Evolutionary conservation across 2,888 invertebrate genomes (phyloP), one percentile per base, ranked within the genome.

Genomic region (Eristalinus sepulchralis): DNA sequence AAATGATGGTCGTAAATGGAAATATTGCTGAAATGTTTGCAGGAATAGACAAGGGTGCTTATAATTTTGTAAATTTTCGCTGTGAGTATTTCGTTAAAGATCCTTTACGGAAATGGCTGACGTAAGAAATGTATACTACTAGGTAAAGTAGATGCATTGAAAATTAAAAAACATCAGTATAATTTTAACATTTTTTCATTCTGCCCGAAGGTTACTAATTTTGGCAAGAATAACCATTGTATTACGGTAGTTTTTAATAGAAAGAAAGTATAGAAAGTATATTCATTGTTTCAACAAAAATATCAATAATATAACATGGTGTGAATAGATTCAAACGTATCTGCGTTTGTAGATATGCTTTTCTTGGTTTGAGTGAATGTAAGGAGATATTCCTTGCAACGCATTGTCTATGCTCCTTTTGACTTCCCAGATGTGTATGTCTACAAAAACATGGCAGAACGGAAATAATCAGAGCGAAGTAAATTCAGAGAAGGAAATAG

Each of bases 381-480:
- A 60, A 39, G 75, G 75, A n/a, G 24, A 60, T 36, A 66, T 75
- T 83, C 83, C 80, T 80, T 84, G 71, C 80, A 83, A 71, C 71
- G 68, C 79, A 75, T 78, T 68, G 78, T 64, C 67, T 79, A 27
- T 57, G 62, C n/a, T 67, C 20, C 13, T 72, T 27, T 34, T 66
- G 39, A 71, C 70, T 39, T 62, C 70, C 22, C 63, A 71, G 22
- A 71, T 64, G 64, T 17, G 11, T 27, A 17, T 59, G 2, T 9
- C 8, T 62, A 24, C 10, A 24, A 10, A 80, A 39, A 59, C 36
- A 59, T 57, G 47, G 64, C 17, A 63, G n/a, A 83, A 70, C 75
- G 83, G 83, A 83, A 80, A 83, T 75, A 79, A 78, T 73, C 34
- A 63, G 64, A 79, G 70, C 66, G 70, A 79, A 83, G 64, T 70